A percentile compares a stretch with the other conserved stretches of the same genome.
Evolutionary conservation across 37 sponge, comb jelly and placozoan genomes (phyloP).

Genomic region (Mnemiopsis leidyi): DNA sequence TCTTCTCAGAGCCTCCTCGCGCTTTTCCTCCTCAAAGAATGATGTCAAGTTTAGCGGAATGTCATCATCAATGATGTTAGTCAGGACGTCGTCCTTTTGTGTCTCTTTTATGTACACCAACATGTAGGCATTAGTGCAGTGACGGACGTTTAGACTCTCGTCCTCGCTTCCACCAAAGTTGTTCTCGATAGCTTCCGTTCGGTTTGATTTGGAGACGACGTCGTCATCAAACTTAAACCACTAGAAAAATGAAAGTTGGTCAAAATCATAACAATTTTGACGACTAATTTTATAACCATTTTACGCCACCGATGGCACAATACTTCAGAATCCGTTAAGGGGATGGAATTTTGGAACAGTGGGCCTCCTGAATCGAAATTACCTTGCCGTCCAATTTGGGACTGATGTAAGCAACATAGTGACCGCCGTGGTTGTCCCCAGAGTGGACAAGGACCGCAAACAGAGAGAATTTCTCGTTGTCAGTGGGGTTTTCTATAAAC

Average conservation of each 20-base stretch:
- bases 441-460: constrained; percentile 93
- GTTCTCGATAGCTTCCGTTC: constrained; percentile 90
- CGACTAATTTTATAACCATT: too few relatives aligned
- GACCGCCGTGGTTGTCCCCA: constrained; percentile 97
- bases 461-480: constrained; percentile 75
- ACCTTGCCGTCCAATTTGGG: constrained; percentile 92
- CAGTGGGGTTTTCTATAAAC: constrained; percentile 76
- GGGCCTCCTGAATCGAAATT: too few relatives aligned
- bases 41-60: constrained; percentile 77
- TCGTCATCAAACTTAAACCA: constrained; percentile 99
- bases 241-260: constrained; percentile 71
- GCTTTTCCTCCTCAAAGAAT: constrained; percentile 90
- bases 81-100: constrained; percentile 74
- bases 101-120: constrained; percentile 91
- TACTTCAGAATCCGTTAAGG: too few relatives aligned
- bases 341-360: too few relatives aligned
- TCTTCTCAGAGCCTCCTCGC: constrained; percentile 70
- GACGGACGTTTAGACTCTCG: constrained; percentile 69
- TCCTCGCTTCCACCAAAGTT: constrained; percentile 93
- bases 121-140: constrained; percentile 99
- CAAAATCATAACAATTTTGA: too few relatives aligned
- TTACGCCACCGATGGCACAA: too few relatives aligned
- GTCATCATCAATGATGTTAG: constrained; percentile 77
- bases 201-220: constrained; percentile 91
- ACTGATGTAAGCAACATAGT: constrained; percentile 93